Conservation (phyloP, 1,140 invertebrate species). For the Colletes gigas region DNA sequence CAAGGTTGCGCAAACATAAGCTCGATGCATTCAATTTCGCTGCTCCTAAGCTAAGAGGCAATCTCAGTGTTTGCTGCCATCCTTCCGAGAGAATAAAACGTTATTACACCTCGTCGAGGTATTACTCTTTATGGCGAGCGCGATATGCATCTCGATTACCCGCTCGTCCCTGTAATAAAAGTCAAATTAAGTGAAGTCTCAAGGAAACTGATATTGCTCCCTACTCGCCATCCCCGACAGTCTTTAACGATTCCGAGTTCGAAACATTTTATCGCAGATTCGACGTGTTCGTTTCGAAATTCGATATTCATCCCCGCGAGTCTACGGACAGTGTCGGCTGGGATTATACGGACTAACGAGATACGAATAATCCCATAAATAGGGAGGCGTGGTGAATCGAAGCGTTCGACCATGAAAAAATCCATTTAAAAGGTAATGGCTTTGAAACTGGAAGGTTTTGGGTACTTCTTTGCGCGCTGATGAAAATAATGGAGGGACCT, state of each 20-base stretch:
- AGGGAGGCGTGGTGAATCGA: neutral
- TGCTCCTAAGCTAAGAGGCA: neutral
- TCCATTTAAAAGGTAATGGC: too few species aligned
- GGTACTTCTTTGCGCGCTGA: neutral
- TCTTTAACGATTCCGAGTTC: too few species aligned
- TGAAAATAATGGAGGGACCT: neutral
- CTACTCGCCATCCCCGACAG: too few species aligned
- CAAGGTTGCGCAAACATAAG: neutral
- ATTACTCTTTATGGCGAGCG: neutral
- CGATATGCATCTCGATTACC: slow-evolving; percentile 21
- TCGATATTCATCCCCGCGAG: neutral
- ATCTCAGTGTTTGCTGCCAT: slow-evolving; percentile 4
- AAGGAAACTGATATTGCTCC: neutral
- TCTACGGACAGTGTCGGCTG: neutral
- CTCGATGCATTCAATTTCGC: neutral
- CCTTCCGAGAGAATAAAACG: slow-evolving; percentile 20
- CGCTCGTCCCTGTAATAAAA: slow-evolving; percentile 22
- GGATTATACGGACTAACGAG: neutral
- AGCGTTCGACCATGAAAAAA: neutral
- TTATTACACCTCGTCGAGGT: slow-evolving; percentile 26
- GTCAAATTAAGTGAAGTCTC: slow-evolving; percentile 17
- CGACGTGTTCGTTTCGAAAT: neutral
- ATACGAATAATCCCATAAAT: neutral
- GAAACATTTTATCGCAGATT: neutral
- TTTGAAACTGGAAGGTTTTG: neutral